Conservation (phyloP, 1,140 invertebrate species). For the Formica exsecta region DNA sequence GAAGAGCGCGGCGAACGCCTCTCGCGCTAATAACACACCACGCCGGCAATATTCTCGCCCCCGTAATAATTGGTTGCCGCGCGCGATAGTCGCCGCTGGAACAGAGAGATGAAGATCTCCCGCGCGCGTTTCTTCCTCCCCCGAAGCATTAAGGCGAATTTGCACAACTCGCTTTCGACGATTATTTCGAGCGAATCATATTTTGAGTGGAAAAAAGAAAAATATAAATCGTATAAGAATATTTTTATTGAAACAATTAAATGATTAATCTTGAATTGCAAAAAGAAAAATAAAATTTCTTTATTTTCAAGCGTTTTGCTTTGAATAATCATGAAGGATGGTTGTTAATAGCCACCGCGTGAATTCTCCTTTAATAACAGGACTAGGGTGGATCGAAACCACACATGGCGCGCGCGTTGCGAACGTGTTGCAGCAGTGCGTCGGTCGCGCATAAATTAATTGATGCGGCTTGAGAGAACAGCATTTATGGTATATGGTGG, state of each 20-base stretch:
- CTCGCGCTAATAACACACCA: conserved; percentile 73
- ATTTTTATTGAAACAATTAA: background rate
- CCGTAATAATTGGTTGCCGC: conserved; percentile 76
- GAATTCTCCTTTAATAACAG: conserved; percentile 50
- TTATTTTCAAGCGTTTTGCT: background rate
- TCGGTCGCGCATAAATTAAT: conserved; percentile 55
- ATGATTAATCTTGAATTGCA: background rate
- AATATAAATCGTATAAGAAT: background rate
- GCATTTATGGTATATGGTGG: conserved; percentile 36
- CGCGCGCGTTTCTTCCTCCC: conserved; percentile 46
- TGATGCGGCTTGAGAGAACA: conserved; percentile 31
- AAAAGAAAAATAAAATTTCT: background rate
- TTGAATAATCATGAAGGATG: background rate
- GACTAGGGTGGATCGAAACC: conserved; percentile 14
- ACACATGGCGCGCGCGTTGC: conserved; percentile 19
- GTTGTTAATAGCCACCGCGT: conserved; percentile 4
- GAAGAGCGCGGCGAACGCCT: conserved; percentile 69
- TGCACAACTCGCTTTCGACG: conserved; percentile 25
- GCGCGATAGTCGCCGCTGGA: conserved; percentile 62
- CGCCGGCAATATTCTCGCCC: conserved; percentile 71
- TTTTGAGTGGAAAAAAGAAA: background rate
- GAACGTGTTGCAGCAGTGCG: background rate
- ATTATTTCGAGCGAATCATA: background rate
- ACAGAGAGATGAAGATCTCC: conserved; percentile 73
- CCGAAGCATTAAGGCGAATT: conserved; percentile 62